Percentiles rank a stretch among this genome's conserved stretches.
These are phyloP conservation scores for Macrophya alboannulata DNA, from an alignment of 2,888 invertebrate species.

Conservation along the genomic window DNA sequence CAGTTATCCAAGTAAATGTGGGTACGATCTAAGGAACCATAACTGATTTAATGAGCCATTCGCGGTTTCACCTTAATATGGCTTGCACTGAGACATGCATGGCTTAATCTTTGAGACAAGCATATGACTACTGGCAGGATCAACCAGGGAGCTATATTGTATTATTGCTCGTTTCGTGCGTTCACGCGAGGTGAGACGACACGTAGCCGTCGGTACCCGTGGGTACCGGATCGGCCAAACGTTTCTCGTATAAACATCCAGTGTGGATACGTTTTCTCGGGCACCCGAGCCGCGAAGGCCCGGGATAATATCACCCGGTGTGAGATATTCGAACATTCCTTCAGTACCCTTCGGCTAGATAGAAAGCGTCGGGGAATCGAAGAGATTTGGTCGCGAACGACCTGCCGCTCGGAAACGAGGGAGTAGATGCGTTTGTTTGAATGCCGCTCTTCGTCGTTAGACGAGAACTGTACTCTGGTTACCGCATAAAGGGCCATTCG, in stretches of 20 bases:
- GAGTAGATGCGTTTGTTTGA: too few relatives aligned
- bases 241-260: background rate
- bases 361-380: too few relatives aligned
- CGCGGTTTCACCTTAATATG: constrained; percentile 83
- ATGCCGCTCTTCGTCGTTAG: too few relatives aligned
- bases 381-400: too few relatives aligned
- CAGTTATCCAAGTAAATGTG: constrained; percentile 83
- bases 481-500: constrained; percentile 38
- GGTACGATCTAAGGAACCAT: constrained; percentile 82
- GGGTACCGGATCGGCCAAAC: background rate
- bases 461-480: background rate
- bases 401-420: too few relatives aligned
- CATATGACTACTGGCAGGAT: constrained; percentile 85
- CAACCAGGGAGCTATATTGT: constrained; percentile 79
- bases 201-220: constrained; percentile 66
- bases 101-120: constrained; percentile 87
- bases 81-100: constrained; percentile 86
- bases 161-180: too few relatives aligned
- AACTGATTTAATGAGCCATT: constrained; percentile 85
- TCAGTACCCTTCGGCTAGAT: too few relatives aligned
- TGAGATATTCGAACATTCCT: too few relatives aligned
- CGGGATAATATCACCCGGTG: too few relatives aligned
- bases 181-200: constrained; percentile 62
- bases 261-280: too few relatives aligned
- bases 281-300: too few relatives aligned